Base-by-base conservation (phyloP, 2,113 vertebrate species). In the Pogona vitticeps region DNA sequence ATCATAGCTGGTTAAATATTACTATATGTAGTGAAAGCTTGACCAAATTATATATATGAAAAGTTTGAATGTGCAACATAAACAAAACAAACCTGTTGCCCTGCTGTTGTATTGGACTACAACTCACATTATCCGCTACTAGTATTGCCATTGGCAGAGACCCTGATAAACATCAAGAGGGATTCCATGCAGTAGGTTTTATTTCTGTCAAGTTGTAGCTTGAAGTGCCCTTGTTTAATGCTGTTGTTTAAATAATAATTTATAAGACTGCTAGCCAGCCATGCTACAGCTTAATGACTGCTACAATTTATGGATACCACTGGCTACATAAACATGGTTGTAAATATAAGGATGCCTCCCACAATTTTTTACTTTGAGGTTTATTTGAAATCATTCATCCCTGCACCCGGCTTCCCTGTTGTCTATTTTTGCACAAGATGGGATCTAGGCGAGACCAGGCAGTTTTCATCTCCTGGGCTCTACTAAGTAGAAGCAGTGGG, bases 171-270 rank as follows among this genome's bases (percentile, higher is more conserved):
- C 83, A 87, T 76, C 67, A 81, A 31, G 15, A 79, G 84, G 76
- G 80, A 87, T 84, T 83, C 87, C 65, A 83, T 56, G 75, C 88
- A 88, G 68, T 77, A 91, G 70, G 90, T 91, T 88, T 72, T 94
- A 86, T 72, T 94, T 61, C 88, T 90, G 78, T 93, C 92, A 85
- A 85, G 92, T 93, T 94, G 91, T 81, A 92, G 80, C 63, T 84
- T 91, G 90, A 88, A 94, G 90, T 92, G 87, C 90, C 87, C 90
- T 90, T 93, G 91, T 93, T 93, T 95, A 95, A 94, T 89, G 92
- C 92, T 94, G 67, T 90, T 95, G 92, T 93, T 95, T 88, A 91
- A 92, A 91, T 91, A 93, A 92, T 91, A 94, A 94, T 96, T 96
- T 95, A 95, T 92, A 94, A 95, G 90, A 31, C 91, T 89, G 88